Evolutionary conservation across 2,888 invertebrate species (phyloP), one percentile per base, ranked within the genome.

Genomic region (Cataglyphis altisquamis): DNA sequence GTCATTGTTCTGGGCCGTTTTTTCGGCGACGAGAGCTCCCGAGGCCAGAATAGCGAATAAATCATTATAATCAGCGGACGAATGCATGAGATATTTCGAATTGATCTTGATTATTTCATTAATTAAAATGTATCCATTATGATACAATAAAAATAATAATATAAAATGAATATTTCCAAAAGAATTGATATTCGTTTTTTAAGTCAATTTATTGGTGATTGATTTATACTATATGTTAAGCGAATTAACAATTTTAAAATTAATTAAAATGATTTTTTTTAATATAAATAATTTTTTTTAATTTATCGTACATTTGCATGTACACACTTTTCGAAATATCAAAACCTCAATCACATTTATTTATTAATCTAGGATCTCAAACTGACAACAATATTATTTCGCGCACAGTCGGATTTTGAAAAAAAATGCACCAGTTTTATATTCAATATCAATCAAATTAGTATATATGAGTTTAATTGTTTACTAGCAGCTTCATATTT

Each of bases 401-500:
- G 48, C 25, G n/a, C 12, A 25, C n/a, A n/a, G 29, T 12, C 52
- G 8, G 1, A n/a, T 67, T 32, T 60, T 0, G 5, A 12, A n/a
- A 5, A 32, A 3, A 21, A 57, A 57, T 55, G 67, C 15, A 25
- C 4, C 25, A 25, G 36, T n/a, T 77, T 68, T 32, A 3, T 12
- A 45, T 18, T 36, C 32, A 36, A 36, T 29, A 15, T 25, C 3
- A 52, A 75, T 0, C 4, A 29, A 6, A 48, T 29, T 52, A n/a
- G 63, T 25, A 15, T 9, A 57, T 15, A 12, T 2, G 21, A 67
- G 9, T 52, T 25, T 72, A 67, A 15, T 73, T 32, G 67, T 91
- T 92, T 91, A 92, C 92, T 92, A 91, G 86, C 74, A 91, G 87
- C 88, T 91, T 93, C 93, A 92, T 92, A 82, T 86, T 36, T 36